Conservation (phyloP, 2,888 invertebrate species). For the Drosophila histrio region DNA sequence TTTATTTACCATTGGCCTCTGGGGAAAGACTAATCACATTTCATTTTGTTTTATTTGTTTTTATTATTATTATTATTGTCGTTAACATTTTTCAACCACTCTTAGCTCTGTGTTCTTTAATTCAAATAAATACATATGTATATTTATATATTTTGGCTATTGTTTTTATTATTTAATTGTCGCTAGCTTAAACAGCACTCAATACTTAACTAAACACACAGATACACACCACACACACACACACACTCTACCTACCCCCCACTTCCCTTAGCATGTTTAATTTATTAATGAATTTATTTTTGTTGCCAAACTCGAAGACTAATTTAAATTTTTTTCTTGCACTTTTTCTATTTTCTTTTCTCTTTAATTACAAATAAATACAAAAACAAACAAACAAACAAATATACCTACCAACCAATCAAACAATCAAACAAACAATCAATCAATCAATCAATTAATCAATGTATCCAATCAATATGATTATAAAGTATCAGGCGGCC, state of each 20-base stretch:
- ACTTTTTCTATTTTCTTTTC: slow-evolving; percentile 79
- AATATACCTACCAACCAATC: slow-evolving; percentile 20
- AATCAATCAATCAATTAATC: slow-evolving; percentile 31
- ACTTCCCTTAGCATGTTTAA: slow-evolving; percentile 61
- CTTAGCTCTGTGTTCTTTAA: slow-evolving; percentile 32
- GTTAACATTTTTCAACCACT: slow-evolving; percentile 41
- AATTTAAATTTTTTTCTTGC: slow-evolving; percentile 76
- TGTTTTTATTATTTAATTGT: slow-evolving; percentile 49
- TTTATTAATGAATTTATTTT: slow-evolving; percentile 58
- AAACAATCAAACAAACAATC: slow-evolving; percentile 24
- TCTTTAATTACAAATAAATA: slow-evolving; percentile 58
- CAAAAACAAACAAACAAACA: slow-evolving; percentile 24
- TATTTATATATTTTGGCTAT: slow-evolving; percentile 48
- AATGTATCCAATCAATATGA: slow-evolving; percentile 36
- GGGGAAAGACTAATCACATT: slow-evolving; percentile 85
- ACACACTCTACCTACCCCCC: slow-evolving; percentile 4
- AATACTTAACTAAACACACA: slow-evolving; percentile 31
- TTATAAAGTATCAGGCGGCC: slow-evolving; percentile 93
- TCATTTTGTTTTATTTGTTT: slow-evolving; percentile 37
- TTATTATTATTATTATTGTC: slow-evolving; percentile 17
- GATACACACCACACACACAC: slow-evolving; percentile 20
- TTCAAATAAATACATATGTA: slow-evolving; percentile 26
- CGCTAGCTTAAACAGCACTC: slow-evolving; percentile 54
- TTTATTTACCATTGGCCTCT: slow-evolving; percentile 82
- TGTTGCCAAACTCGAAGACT: slow-evolving; percentile 69